Base-by-base conservation (phyloP, 2,888 invertebrate species). In the Brachypalpus laphriformis region DNA sequence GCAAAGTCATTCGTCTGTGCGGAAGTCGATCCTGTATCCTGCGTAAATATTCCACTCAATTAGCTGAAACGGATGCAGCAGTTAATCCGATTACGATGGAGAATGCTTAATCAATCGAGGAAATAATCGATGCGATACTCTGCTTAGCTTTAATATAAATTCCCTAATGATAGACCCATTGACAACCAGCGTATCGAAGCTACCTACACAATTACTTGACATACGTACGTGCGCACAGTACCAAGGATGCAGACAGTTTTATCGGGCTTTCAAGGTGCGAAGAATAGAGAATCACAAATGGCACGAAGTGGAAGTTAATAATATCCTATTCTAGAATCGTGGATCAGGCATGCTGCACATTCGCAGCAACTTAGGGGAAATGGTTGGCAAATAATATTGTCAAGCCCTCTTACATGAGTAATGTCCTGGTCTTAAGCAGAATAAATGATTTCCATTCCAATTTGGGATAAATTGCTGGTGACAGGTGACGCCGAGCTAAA, bases 51-150 rank as follows among this genome's bases (percentile, higher is more conserved):
- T 76, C 75, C 66, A 66, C 57, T 47, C 66, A 49, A 76, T 66
- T 66, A 76, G 56, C 45, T 34, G 66, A 47, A 76, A 57, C 75
- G 37, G 57, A 66, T 66, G 66, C 75, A 57, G 57, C 40, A 57
- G 34, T 25, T 66, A 66, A 57, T 68, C 37, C 37, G 56, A 76
- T 66, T 66, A 76, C 25, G 9, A 25, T 18, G 31, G 28, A 45
- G 61, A 40, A 49, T 59, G 47, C 66, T 66, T 49, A 57, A 49
- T 49, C 66, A 66, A 49, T 61, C 61, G 72, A 72, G 49, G 59
- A 28, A 72, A 61, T 51, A 72, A 72, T 18, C 61, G 72, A 61
- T 72, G 71, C 59, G 59, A 71, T 54, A 49, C 37, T 11, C 34
- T 7, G 70, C 56, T 56, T 20, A 68, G 54, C 51, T 66, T 37